Evolutionary conservation across 2,888 invertebrate genomes (phyloP).

Genomic region (Nematopogon swammerdamellus): DNA sequence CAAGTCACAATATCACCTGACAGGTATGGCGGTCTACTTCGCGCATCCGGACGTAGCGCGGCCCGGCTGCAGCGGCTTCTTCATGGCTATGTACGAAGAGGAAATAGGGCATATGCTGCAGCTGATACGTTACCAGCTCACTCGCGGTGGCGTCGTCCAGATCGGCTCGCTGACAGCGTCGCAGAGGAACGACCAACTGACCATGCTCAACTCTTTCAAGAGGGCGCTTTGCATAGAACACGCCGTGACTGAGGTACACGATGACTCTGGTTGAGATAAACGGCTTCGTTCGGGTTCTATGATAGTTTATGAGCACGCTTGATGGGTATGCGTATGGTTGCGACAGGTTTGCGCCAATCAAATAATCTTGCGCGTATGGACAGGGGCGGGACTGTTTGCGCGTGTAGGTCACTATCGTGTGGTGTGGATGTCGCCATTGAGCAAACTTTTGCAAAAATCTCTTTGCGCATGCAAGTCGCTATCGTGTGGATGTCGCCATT

Average conservation of each 20-base stretch:
- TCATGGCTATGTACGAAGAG: conserved; percentile 26
- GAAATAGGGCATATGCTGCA: conserved; percentile 22
- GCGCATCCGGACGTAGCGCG: conserved; percentile 19
- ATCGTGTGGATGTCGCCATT: no score
- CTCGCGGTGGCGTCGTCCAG: conserved; percentile 18
- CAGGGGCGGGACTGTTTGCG: no score
- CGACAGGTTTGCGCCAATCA: no score
- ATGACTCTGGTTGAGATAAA: no score
- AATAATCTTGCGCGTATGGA: no score
- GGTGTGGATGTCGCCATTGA: no score
- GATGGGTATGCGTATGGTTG: no score
- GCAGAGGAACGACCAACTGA: conserved; percentile 10
- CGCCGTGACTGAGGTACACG: conserved; percentile 20
- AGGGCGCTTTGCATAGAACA: conserved; percentile 21
- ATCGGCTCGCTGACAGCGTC: conserved; percentile 15
- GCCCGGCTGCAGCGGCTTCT: conserved; percentile 21
- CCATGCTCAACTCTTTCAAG: conserved; percentile 20
- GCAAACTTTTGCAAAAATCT: no score
- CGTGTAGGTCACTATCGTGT: no score
- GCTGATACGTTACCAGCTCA: conserved; percentile 23
- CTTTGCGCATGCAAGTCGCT: no score
- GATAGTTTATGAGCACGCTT: no score
- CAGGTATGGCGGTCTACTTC: conserved; percentile 19
- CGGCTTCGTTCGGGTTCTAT: no score
- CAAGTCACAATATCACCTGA: background rate